A percentile compares a stretch with the other conserved stretches of the same genome.
Evolutionary conservation across 2,888 invertebrate species (phyloP).

Genomic region (Creontiades dilutus): DNA sequence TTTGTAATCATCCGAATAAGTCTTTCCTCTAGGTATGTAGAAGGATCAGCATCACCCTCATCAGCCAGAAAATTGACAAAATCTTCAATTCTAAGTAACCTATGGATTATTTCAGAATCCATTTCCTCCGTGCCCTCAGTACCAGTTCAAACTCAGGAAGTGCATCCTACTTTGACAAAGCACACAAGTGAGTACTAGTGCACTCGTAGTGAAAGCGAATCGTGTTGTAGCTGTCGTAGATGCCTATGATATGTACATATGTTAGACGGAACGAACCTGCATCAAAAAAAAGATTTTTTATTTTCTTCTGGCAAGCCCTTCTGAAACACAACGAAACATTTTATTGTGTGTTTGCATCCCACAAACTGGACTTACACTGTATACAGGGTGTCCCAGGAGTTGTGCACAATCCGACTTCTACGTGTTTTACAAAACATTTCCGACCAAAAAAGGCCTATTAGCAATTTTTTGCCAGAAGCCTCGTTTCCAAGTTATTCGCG

Average conservation of each 20-base stretch:
- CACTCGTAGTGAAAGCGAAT: slow-evolving; percentile 68
- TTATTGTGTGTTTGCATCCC: slow-evolving; percentile 5
- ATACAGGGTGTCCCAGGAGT: too few relatives aligned
- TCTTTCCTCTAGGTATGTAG: neutral
- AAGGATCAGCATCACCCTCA: neutral
- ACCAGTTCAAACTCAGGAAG: slow-evolving; percentile 74
- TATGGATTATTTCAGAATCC: slow-evolving; percentile 74
- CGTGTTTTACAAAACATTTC: too few relatives aligned
- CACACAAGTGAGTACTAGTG: slow-evolving; percentile 74
- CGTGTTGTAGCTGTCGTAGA: slow-evolving; percentile 67
- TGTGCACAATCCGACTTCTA: too few relatives aligned
- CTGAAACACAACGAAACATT: neutral
- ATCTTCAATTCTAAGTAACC: slow-evolving; percentile 38
- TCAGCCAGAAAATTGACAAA: neutral
- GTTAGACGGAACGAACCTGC: slow-evolving; percentile 38
- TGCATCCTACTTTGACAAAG: slow-evolving; percentile 71
- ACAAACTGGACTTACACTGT: neutral
- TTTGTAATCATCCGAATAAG: neutral
- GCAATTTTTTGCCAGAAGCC: too few relatives aligned
- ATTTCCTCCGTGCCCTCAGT: slow-evolving; percentile 75
- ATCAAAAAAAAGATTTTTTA: neutral
- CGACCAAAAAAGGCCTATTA: too few relatives aligned
- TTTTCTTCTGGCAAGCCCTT: neutral
- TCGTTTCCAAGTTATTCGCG: too few relatives aligned
- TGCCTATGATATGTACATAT: slow-evolving; percentile 33